Percentiles rank a stretch among this genome's conserved stretches.
phyloP scores from a whole-genome alignment of 1,140 invertebrate species.

The Sitobion miscanthi region DNA sequence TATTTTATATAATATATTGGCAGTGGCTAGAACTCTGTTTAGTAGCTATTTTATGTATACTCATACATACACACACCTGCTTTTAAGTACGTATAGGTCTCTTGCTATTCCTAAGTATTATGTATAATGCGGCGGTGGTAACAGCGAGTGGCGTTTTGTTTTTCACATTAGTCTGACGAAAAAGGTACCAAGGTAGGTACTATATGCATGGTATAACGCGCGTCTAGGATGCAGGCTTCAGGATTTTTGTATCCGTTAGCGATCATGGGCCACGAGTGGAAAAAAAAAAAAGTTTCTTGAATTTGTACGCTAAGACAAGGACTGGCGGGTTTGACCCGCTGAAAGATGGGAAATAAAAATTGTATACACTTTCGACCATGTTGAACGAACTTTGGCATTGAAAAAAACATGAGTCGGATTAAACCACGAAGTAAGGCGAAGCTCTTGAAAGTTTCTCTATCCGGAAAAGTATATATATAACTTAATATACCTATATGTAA shows the following conservation, averaged over 20 bases:
- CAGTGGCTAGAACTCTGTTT: neutral
- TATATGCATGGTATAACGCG: neutral
- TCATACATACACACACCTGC: neutral
- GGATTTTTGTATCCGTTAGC: neutral
- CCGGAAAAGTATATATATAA: neutral
- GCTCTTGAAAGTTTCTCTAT: conserved; percentile 48
- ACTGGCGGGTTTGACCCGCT: neutral
- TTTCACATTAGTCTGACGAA: neutral
- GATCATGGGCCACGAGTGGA: neutral
- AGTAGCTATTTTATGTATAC: neutral
- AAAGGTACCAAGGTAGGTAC: neutral
- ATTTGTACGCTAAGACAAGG: neutral
- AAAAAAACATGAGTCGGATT: conserved; percentile 40
- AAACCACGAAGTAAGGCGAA: neutral
- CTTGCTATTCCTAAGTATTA: neutral
- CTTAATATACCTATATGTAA: neutral
- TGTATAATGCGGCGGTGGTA: neutral
- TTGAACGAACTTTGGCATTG: conserved; percentile 12
- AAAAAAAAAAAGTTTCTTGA: neutral
- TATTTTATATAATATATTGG: neutral
- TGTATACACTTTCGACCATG: neutral
- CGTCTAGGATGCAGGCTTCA: no score
- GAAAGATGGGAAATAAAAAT: conserved; percentile 13
- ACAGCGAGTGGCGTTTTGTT: neutral
- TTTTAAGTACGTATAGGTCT: neutral